These are phyloP conservation scores for Falco biarmicus DNA, from an alignment of 2,797 vertebrate genomes.

Conservation along the genomic window DNA sequence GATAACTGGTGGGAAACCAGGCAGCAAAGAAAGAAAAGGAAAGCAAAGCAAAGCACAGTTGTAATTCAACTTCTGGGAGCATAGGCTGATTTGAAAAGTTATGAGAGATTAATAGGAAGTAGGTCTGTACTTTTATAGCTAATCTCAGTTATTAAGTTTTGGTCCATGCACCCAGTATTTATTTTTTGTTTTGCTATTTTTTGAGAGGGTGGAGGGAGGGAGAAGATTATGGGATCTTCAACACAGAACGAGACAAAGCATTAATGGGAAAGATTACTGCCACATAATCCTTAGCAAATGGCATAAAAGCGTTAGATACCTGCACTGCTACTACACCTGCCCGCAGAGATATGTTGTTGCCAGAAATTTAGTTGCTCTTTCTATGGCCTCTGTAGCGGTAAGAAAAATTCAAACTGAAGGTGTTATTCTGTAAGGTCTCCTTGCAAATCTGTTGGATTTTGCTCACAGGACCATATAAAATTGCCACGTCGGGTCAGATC, in stretches of 20 bases:
- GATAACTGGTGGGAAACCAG: background rate
- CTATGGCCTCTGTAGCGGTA: background rate
- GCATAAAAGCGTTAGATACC: background rate
- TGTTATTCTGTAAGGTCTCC: constrained; percentile 21
- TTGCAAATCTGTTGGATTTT: constrained; percentile 62
- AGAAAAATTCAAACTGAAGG: constrained; percentile 27
- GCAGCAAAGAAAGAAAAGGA: background rate
- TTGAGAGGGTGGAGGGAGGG: background rate
- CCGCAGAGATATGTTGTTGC: constrained; percentile 22
- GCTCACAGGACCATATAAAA: constrained; percentile 53
- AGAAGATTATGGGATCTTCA: background rate
- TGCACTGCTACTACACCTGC: background rate
- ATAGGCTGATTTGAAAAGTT: background rate
- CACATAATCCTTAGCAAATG: constrained; percentile 15
- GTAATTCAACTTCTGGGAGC: background rate
- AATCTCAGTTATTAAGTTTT: constrained; percentile 8
- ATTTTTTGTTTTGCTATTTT: constrained; percentile 9
- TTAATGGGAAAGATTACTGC: constrained; percentile 33
- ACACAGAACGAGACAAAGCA: background rate
- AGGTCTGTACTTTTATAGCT: background rate
- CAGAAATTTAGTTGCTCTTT: constrained; percentile 3
- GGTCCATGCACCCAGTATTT: background rate
- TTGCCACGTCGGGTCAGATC: constrained; percentile 51
- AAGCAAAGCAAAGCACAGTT: background rate
- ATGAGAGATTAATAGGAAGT: background rate